Base-by-base conservation (phyloP, 2,888 invertebrate species). In the Sminthurinus aureus region DNA sequence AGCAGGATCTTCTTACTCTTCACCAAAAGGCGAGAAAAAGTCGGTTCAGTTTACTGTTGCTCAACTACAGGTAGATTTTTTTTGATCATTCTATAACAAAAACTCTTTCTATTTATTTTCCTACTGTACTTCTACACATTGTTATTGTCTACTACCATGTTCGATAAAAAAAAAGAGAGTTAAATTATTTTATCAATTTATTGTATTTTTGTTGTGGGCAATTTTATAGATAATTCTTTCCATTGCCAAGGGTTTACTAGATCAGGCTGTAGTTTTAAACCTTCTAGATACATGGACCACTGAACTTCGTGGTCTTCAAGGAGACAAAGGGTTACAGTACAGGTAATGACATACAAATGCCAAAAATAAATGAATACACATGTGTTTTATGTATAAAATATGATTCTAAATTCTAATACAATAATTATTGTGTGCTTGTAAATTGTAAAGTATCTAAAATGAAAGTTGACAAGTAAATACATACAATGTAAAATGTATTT, bases 11-110 rank as follows among this genome's bases (percentile, higher is more conserved):
- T 88, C 87, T 0, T 88, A 88, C 75, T 86, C 85, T 11, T 88
- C 88, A 2, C 84, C 84, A 24, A 88, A 88, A 78, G 86, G 86
- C 38, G 86, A 85, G 71, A 83, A 82, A 22, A 81, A 85, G n/a
- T 92, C 91, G 80, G 91, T 94, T 84, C 93, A 94, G 88, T 95
- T 95, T 89, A 93, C 94, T 18, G 94, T 96, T 81, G 93, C 94
- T 82, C 96, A 96, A 90, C 91, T 96, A 83, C 90, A 91, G 89
- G 91, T 85, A 84, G 74, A 1, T 18, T 64, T 80, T 73, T 12
- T 74, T 81, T 12, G 1, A 64, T 64, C 64, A 18, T 64, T 64
- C 13, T 13, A 64, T 64, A 64, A 64, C 1, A 64, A 18, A 4
- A 38, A 38, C 38, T 38, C 6, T 38, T 4, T 38, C 6, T 38